phyloP scores from a whole-genome alignment of 2,113 vertebrate genomes.

The Malurus cyaneus region DNA sequence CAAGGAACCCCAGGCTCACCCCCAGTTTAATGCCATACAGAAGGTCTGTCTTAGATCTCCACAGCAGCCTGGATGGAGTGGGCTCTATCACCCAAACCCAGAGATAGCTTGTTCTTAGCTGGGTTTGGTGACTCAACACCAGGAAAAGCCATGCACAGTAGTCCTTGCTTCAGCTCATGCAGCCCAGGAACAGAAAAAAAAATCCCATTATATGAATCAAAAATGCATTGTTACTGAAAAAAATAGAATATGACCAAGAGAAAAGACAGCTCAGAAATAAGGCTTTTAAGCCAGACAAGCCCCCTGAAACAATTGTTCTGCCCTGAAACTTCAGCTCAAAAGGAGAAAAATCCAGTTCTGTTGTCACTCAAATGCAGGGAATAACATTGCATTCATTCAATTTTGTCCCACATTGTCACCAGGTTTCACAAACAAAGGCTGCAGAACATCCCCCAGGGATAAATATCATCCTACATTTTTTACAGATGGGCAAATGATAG shows the following conservation, averaged over 20 bases:
- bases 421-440: background rate
- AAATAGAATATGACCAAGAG: background rate
- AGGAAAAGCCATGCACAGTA: background rate
- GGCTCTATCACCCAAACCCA: background rate
- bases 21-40: background rate
- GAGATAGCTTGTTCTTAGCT: background rate
- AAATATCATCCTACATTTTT: background rate
- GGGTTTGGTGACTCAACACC: background rate
- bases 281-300: background rate
- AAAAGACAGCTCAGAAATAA: background rate
- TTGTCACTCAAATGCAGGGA: background rate
- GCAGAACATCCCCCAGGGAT: background rate
- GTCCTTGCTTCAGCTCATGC: background rate
- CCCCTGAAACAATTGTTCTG: background rate
- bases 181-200: background rate
- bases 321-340: background rate
- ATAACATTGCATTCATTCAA: background rate
- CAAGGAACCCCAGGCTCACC: background rate
- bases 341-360: accelerated
- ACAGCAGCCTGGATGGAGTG: background rate
- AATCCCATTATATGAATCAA: background rate
- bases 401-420: background rate
- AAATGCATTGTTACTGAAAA: background rate
- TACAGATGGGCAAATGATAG: background rate
- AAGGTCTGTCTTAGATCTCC: background rate